phyloP scores from a whole-genome alignment of 2,888 invertebrate genomes.

The Digitonthophagus gazella region DNA sequence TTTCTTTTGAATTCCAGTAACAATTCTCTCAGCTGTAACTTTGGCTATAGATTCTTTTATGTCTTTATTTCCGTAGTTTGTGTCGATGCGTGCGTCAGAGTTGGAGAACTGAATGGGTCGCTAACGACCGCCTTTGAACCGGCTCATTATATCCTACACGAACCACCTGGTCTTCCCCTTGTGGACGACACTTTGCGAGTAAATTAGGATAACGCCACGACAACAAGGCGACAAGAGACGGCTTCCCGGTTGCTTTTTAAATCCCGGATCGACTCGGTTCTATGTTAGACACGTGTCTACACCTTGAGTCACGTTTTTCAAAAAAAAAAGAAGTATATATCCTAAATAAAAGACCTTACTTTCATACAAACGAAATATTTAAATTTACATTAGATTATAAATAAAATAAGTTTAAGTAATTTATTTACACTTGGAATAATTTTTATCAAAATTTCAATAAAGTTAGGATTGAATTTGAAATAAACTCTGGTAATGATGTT shows the following conservation, averaged over 20 bases:
- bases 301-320: not conserved
- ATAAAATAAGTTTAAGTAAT: too few species aligned
- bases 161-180: constrained; percentile 42
- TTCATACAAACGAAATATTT: too few species aligned
- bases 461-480: too few species aligned
- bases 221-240: constrained; percentile 29
- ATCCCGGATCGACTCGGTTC: not conserved
- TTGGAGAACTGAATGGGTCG: not conserved
- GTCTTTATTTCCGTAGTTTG: not conserved
- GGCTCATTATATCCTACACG: constrained; percentile 44
- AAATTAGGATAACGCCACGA: constrained; percentile 41
- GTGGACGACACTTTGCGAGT: constrained; percentile 34
- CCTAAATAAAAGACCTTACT: not conserved
- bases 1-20: too few species aligned
- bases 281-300: not conserved
- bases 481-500: too few species aligned
- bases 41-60: not conserved
- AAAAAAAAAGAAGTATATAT: not conserved
- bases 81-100: not conserved
- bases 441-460: too few species aligned
- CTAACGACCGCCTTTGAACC: constrained; percentile 7
- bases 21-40: not conserved
- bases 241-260: not conserved
- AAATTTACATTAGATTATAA: too few species aligned
- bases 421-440: too few species aligned